Conservation (phyloP, 2,797 vertebrate genomes). For the Holocentrus rufus region DNA sequence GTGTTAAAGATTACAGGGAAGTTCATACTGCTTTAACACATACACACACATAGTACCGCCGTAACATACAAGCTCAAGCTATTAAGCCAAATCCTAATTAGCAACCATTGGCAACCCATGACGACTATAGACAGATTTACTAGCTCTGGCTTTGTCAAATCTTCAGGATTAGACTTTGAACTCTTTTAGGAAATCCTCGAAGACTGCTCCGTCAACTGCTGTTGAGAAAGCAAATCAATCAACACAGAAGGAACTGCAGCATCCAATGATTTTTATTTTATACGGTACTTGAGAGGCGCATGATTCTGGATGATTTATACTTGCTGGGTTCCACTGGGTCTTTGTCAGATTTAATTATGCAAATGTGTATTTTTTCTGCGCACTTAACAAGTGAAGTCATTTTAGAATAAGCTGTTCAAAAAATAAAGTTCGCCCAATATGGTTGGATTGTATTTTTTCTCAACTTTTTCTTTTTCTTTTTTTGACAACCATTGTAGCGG, state of each 20-base stretch:
- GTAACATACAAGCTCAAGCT: conserved; percentile 63
- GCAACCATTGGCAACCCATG: conserved; percentile 54
- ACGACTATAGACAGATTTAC: conserved; percentile 60
- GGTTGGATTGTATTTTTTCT: not conserved
- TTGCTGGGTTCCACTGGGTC: too few species aligned
- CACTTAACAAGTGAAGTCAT: too few species aligned
- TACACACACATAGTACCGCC: conserved; percentile 28
- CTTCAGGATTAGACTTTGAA: conserved; percentile 72
- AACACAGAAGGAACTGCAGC: not conserved
- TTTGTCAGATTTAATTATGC: too few species aligned
- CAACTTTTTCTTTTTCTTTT: not conserved
- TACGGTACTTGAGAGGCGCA: not conserved
- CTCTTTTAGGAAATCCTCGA: conserved; percentile 52
- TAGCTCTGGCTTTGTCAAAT: conserved; percentile 64
- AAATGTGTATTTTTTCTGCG: conserved; percentile 11
- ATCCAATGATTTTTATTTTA: not conserved
- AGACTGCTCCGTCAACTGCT: conserved; percentile 33
- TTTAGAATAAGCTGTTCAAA: too few species aligned
- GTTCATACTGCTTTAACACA: conserved; percentile 31
- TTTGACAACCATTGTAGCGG: not conserved
- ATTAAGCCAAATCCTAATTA: conserved; percentile 75
- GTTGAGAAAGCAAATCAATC: conserved; percentile 32
- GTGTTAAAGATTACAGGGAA: conserved; percentile 31
- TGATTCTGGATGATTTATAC: too few species aligned
- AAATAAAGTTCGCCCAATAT: too few species aligned